These are phyloP conservation scores for Eupithecia insigniata DNA, from an alignment of 2,888 invertebrate genomes.

Conservation along the genomic window DNA sequence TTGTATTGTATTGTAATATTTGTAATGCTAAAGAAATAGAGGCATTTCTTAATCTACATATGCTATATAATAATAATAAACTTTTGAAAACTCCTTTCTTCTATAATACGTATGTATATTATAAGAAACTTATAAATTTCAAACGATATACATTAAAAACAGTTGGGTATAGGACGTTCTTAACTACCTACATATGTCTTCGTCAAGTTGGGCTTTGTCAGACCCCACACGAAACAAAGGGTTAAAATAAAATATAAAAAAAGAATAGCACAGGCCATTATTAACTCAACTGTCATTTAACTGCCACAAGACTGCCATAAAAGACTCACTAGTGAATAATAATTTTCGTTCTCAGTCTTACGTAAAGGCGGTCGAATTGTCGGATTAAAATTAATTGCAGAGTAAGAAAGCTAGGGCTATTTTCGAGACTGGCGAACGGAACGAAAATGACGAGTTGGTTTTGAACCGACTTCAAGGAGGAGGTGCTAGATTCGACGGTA, in stretches of 20 bases:
- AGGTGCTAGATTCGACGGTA: no score
- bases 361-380: slow-evolving; percentile 46
- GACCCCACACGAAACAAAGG: background rate
- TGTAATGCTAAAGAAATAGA: no score
- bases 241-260: background rate
- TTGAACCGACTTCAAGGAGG: no score
- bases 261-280: slow-evolving; percentile 19
- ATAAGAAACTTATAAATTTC: no score
- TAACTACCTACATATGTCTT: no score
- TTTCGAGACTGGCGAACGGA: slow-evolving; percentile 58
- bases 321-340: slow-evolving; percentile 22
- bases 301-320: slow-evolving; percentile 13
- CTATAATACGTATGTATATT: no score
- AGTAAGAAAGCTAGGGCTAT: slow-evolving; percentile 48
- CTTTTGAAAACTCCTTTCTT: no score
- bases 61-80: no score
- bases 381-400: slow-evolving; percentile 57
- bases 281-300: slow-evolving; percentile 18
- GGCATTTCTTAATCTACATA: no score
- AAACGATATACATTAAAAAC: no score
- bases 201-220: background rate
- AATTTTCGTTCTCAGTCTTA: slow-evolving; percentile 38
- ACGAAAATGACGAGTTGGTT: slow-evolving; percentile 29
- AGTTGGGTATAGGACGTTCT: no score
- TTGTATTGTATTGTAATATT: no score